Base-by-base conservation (phyloP, 1,140 invertebrate species). In the Drosophila teissieri region DNA sequence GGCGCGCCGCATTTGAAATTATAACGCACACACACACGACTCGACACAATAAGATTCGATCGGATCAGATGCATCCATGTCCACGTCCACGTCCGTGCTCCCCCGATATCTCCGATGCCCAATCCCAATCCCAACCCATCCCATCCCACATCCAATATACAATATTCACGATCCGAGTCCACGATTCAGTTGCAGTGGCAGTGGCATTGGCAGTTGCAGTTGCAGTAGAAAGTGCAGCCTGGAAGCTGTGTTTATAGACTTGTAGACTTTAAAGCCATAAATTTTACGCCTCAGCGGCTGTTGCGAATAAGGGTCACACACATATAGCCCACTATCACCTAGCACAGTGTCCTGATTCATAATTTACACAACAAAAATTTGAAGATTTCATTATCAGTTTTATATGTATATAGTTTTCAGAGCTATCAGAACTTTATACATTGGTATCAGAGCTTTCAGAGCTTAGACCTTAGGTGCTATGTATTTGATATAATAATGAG, bases 181-280 rank as follows among this genome's bases (percentile, higher is more conserved):
- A 57, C 52, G 72, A 74, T 46, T 52, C 69, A 53, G 55, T 56
- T 70, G 49, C 49, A 36, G 49, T 52, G 46, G 45, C 44, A 46
- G 42, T 44, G 36, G 34, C 63, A 72, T 69, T 46, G 63, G 40
- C 51, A 58, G 64, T 76, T 69, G 73, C 73, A 75, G 73, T 75
- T 64, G 79, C 74, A 79, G 81, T 84, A 85, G 83, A 75, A 86
- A 78, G 83, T 78, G 75, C 83, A 62, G 55, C 61, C 83, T 88
- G 84, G 84, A 88, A 89, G 84, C 84, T 88, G 84, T 88, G 80
- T 89, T 88, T 88, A 88, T 88, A 88, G 84, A 88, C 84, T 83
- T 88, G 83, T 82, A 77, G 83, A 84, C 80, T 88, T 89, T 88
- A 84, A 86, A 88, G 84, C 84, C 84, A 88, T 88, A 88, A 88